Evolutionary conservation across 2,113 vertebrate species (phyloP).

Genomic region (Hippoglossus stenolepis): DNA sequence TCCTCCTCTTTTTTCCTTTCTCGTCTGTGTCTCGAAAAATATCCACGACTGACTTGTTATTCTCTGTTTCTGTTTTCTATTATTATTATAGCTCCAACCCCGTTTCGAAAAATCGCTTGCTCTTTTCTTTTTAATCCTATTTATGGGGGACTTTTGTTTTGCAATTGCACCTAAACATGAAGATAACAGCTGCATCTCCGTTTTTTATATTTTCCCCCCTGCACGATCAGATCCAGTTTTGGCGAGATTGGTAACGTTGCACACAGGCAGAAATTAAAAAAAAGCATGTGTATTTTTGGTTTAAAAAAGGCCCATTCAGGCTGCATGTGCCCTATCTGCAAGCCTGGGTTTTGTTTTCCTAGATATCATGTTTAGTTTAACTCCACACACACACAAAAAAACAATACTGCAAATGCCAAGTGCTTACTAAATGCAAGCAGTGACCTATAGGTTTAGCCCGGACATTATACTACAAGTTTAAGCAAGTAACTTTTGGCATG

Average conservation of each 20-base stretch:
- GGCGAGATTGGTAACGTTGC: constrained; percentile 20
- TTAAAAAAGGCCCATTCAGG: constrained; percentile 34
- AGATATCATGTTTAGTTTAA: constrained; percentile 29
- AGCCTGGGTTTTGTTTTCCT: constrained; percentile 22
- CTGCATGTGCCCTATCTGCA: constrained; percentile 1
- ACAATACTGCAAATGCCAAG: constrained; percentile 29
- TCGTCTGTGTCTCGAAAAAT: constrained; percentile 59
- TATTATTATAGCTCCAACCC: constrained; percentile 12
- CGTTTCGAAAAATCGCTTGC: constrained; percentile 17
- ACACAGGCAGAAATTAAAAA: constrained; percentile 10
- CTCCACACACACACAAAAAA: background rate
- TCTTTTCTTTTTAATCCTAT: constrained; percentile 3
- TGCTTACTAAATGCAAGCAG: constrained; percentile 40
- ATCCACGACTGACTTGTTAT: constrained; percentile 49
- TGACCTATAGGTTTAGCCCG: constrained; percentile 43
- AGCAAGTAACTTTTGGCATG: constrained; percentile 34
- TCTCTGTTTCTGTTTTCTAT: constrained; percentile 10
- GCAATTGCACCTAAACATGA: constrained; percentile 37
- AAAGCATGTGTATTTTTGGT: no score
- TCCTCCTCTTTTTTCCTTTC: constrained; percentile 23
- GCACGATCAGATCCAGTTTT: constrained; percentile 23
- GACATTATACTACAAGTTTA: constrained; percentile 44
- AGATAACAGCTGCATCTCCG: constrained; percentile 40
- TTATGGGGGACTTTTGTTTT: constrained; percentile 30
- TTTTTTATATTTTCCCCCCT: constrained; percentile 5